Conservation (phyloP, 2,113 vertebrate species). For the Caranx ignobilis region DNA sequence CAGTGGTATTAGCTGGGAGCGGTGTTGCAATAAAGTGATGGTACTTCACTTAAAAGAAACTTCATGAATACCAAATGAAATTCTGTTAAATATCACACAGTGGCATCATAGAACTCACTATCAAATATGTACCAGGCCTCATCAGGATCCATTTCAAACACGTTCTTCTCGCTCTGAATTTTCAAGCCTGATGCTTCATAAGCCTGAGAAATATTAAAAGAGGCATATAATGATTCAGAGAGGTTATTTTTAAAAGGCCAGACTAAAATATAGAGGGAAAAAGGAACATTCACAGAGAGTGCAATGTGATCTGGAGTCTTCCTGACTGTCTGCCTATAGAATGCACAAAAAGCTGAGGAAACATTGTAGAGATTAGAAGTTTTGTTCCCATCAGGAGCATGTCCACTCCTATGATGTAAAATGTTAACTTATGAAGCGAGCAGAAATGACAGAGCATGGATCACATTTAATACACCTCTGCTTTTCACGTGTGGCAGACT, state of each 20-base stretch:
- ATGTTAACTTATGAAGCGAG: conserved; percentile 48
- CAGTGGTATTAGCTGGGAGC: neutral
- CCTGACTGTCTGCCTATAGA: conserved; percentile 17
- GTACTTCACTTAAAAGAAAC: neutral
- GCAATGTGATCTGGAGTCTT: conserved; percentile 25
- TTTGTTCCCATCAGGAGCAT: conserved; percentile 40
- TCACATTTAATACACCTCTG: conserved; percentile 53
- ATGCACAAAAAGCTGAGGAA: conserved; percentile 43
- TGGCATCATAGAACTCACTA: neutral
- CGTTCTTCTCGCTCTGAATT: neutral
- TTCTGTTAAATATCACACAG: conserved; percentile 12
- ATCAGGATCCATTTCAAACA: conserved; percentile 27
- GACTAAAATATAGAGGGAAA: conserved; percentile 15
- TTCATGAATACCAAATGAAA: conserved; percentile 4
- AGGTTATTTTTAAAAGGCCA: conserved; percentile 37
- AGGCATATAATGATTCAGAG: conserved; percentile 12
- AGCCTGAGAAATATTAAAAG: conserved; percentile 26
- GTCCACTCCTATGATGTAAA: conserved; percentile 28
- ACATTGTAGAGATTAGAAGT: conserved; percentile 38
- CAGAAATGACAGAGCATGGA: conserved; percentile 41
- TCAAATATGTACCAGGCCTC: conserved; percentile 24
- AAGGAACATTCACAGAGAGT: conserved; percentile 14
- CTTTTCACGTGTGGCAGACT: conserved; percentile 33
- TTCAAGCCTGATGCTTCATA: conserved; percentile 21
- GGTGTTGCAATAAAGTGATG: neutral